Evolutionary conservation across 2,797 vertebrate genomes (phyloP).

Genomic region (Amniataba percoides): DNA sequence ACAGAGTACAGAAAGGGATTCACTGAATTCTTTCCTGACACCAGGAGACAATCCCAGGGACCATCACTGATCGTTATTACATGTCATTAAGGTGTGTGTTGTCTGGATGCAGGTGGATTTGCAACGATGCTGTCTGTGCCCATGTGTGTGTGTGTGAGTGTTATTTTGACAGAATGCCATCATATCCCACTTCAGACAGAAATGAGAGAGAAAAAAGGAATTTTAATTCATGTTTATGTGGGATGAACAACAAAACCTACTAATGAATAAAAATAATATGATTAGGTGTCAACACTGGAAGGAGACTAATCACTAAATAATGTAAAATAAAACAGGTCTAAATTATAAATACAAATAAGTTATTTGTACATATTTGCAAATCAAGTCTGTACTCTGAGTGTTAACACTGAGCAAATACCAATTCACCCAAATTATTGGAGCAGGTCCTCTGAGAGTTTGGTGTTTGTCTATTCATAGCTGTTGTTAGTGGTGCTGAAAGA

Average conservation of each 20-base stretch:
- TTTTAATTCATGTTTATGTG: not conserved
- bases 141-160: too few relatives aligned
- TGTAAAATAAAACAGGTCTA: not conserved
- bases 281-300: not conserved
- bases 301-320: not conserved
- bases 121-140: not conserved
- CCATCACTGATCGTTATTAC: not conserved
- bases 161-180: not conserved
- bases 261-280: not conserved
- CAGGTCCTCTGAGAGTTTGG: conserved; percentile 8
- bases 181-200: not conserved
- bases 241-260: not conserved
- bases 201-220: not conserved
- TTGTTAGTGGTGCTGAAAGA: conserved; percentile 13
- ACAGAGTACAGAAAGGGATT: not conserved
- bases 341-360: not conserved
- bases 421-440: conserved; percentile 2
- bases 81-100: not conserved
- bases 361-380: not conserved
- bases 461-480: conserved; percentile 9
- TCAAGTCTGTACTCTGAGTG: not conserved
- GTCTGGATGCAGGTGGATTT: not conserved
- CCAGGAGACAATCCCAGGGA: not conserved
- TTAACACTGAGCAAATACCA: conserved; percentile 6
- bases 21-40: not conserved